Evolutionary conservation across 2,113 vertebrate species (phyloP).

Genomic region (Sander vitreus): DNA sequence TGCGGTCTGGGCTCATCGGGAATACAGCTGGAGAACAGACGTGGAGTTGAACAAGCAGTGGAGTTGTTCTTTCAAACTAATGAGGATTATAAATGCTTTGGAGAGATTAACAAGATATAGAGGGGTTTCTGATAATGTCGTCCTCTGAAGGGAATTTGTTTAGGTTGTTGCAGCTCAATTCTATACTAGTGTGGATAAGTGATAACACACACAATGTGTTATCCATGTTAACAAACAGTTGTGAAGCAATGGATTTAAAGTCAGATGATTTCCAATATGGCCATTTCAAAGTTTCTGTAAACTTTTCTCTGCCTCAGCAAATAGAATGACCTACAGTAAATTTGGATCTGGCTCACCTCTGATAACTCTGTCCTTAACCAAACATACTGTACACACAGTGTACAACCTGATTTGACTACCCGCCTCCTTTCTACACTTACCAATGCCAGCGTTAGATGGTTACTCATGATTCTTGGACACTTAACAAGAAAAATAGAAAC

Average conservation of each 20-base stretch:
- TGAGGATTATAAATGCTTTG: slow-evolving; percentile 2
- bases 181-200: neutral
- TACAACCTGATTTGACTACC: slow-evolving; percentile 22
- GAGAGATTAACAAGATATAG: slow-evolving; percentile 28
- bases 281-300: slow-evolving; percentile 21
- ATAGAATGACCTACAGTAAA: neutral
- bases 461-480: slow-evolving; percentile 52
- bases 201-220: neutral
- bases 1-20: slow-evolving; percentile 38
- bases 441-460: slow-evolving; percentile 30
- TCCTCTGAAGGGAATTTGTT: neutral
- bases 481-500: slow-evolving; percentile 53
- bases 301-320: slow-evolving; percentile 20
- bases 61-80: slow-evolving; percentile 10
- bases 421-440: slow-evolving; percentile 43
- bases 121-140: neutral
- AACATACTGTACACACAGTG: slow-evolving; percentile 32
- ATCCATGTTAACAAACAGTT: neutral
- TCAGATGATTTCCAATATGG: neutral
- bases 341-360: slow-evolving; percentile 44
- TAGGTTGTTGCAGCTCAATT: neutral
- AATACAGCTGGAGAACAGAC: slow-evolving; percentile 62
- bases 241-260: neutral
- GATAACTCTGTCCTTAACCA: slow-evolving; percentile 40
- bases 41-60: neutral